These are phyloP conservation scores for Mareca strepera DNA, from an alignment of 2,797 vertebrate species.

Conservation along the genomic window DNA sequence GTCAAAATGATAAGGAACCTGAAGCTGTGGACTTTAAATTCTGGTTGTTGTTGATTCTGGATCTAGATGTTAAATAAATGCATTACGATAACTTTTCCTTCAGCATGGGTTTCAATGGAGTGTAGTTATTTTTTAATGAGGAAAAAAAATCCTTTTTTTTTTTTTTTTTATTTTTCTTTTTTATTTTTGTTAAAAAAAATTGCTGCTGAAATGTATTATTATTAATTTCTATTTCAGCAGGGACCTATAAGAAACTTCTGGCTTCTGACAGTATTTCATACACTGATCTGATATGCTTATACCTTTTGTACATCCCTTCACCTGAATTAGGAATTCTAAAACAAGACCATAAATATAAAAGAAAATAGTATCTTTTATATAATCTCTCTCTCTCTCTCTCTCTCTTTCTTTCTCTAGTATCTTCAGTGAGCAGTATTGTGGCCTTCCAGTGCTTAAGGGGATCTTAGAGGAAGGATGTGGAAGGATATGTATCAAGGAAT, in stretches of 20 bases:
- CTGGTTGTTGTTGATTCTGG: not conserved
- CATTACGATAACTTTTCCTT: not conserved
- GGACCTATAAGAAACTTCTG: not conserved
- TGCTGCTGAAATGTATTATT: not conserved
- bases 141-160: not conserved
- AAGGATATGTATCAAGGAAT: no score
- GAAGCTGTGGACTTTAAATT: not conserved
- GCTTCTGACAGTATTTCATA: not conserved
- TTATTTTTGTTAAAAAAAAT: not conserved
- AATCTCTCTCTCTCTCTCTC: not conserved
- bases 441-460: not conserved
- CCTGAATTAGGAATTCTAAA: not conserved
- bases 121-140: not conserved
- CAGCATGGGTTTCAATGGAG: not conserved
- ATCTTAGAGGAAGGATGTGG: no score
- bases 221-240: fast-evolving
- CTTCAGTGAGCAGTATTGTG: not conserved
- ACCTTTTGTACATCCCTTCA: not conserved
- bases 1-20: not conserved
- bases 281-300: not conserved
- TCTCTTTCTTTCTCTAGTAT: no score
- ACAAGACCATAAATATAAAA: not conserved
- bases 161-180: no score
- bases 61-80: not conserved
- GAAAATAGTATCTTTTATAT: not conserved